phyloP scores from a whole-genome alignment of 2,888 invertebrate species.

The Schizotus pectinicornis region DNA sequence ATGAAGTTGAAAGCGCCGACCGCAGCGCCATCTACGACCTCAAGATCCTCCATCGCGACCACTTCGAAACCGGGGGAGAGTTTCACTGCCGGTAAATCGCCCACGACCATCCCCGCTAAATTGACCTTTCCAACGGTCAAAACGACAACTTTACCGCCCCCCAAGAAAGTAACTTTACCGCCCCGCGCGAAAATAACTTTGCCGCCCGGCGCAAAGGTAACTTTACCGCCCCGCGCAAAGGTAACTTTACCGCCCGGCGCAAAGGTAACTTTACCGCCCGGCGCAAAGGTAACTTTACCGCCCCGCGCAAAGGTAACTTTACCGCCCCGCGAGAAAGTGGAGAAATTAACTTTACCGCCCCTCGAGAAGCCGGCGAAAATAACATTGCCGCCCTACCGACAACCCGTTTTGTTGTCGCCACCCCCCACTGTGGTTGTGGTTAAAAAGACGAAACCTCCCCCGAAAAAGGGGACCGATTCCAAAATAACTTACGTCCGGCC shows the following conservation, averaged over 20 bases:
- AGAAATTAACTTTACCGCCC: neutral
- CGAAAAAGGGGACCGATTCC: neutral
- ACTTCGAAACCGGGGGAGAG: too few relatives aligned
- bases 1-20: constrained; percentile 26
- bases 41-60: too few relatives aligned
- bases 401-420: too few relatives aligned
- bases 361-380: constrained; percentile 18
- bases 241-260: constrained; percentile 20
- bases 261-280: constrained; percentile 6
- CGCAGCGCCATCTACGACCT: constrained; percentile 31
- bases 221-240: constrained; percentile 21
- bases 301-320: constrained; percentile 11
- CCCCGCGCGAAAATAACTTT: constrained; percentile 9
- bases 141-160: constrained; percentile 7
- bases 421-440: constrained; percentile 6
- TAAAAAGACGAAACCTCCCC: constrained; percentile 13
- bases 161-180: too few relatives aligned
- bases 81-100: too few relatives aligned
- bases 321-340: constrained; percentile 7
- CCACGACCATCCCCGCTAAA: constrained; percentile 21
- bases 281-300: constrained; percentile 21
- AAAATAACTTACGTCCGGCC: constrained; percentile 3
- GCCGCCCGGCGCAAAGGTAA: too few relatives aligned
- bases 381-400: too few relatives aligned
- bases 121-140: constrained; percentile 22